Base-by-base conservation (phyloP, 2,113 vertebrate species). In the Phoenicopterus ruber region DNA sequence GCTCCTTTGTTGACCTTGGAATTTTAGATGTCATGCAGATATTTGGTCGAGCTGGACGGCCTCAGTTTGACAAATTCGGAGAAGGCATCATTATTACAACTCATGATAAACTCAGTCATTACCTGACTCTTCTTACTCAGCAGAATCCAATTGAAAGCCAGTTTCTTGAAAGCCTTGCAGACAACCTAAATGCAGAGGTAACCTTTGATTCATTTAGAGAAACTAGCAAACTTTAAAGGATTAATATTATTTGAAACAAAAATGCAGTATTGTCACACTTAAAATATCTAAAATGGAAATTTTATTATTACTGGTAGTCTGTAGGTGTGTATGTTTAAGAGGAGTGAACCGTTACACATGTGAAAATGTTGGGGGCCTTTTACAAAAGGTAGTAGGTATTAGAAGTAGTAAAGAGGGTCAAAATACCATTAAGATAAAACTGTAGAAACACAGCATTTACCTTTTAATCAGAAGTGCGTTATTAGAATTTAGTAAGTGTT, bases 21-120 rank as follows among this genome's bases (percentile, higher is more conserved):
- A 99, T 99, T 98, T 98, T 99, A 98, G 99, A 99, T 91, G 99
- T 99, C 97, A 99, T 99, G 99, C 99, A 99, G 98, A 99, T 99
- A 96, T 99, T 99, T 90, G 99, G 99, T 36, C 98, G 99, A 47
- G 99, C 99, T 12, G 99, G 99, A 90, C 98, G 99, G 70, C 99
- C 99, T 38, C 99, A 99, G 96, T 99, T 99, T 90, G 99, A 99
- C 96, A 99, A 98, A 97, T 99, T 98, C 67, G 99, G 99, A 54
- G 99, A 99, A 98, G 99, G 99, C 92, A 96, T 99, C 97, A 99
- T 99, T 97, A 99, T 99, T 97, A 99, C 99, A 92, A 98, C 98
- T 54, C 99, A 99, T 12, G 99, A 99, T 69, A 99, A 99, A 95
- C 99, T 99, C 97, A 99, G 99, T 93, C 99, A 99, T 96, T 99